phyloP scores from a whole-genome alignment of 2,888 invertebrate species.

The Athalia rosae region DNA sequence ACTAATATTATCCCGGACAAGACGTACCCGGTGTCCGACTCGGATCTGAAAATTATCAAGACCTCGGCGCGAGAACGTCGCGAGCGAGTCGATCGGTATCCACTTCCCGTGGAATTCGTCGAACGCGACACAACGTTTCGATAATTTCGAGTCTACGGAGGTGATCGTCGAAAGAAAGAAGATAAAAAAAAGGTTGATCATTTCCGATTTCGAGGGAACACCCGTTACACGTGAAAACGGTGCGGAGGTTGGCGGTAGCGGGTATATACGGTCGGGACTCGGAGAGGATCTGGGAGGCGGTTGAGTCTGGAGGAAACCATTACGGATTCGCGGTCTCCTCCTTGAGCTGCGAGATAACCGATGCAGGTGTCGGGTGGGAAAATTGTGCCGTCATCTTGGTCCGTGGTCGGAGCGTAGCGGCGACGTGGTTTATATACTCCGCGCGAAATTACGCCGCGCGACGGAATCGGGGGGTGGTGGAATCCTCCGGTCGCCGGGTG shows the following conservation, averaged over 20 bases:
- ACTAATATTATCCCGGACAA: conserved; percentile 60
- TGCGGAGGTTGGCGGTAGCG: conserved; percentile 26
- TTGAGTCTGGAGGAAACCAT: conserved; percentile 62
- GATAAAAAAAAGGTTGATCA: neutral
- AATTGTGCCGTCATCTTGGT: conserved; percentile 8
- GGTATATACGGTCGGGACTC: conserved; percentile 51
- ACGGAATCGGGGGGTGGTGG: too few relatives aligned
- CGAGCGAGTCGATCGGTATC: neutral
- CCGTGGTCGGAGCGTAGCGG: conserved; percentile 1
- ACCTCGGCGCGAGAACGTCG: neutral
- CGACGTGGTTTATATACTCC: too few relatives aligned
- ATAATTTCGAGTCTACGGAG: too few relatives aligned
- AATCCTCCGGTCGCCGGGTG: too few relatives aligned
- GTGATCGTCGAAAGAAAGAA: neutral
- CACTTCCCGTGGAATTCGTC: neutral
- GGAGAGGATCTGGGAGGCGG: conserved; percentile 50
- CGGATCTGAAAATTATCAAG: neutral
- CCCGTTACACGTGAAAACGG: conserved; percentile 47
- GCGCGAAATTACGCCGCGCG: too few relatives aligned
- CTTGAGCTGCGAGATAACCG: conserved; percentile 24
- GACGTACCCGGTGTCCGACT: conserved; percentile 56
- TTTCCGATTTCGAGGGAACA: conserved; percentile 6
- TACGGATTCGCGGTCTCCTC: conserved; percentile 48
- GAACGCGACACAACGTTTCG: too few relatives aligned
- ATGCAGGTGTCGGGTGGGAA: conserved; percentile 25